phyloP scores from a whole-genome alignment of 2,888 invertebrate genomes.

The Escarpia spicata region DNA sequence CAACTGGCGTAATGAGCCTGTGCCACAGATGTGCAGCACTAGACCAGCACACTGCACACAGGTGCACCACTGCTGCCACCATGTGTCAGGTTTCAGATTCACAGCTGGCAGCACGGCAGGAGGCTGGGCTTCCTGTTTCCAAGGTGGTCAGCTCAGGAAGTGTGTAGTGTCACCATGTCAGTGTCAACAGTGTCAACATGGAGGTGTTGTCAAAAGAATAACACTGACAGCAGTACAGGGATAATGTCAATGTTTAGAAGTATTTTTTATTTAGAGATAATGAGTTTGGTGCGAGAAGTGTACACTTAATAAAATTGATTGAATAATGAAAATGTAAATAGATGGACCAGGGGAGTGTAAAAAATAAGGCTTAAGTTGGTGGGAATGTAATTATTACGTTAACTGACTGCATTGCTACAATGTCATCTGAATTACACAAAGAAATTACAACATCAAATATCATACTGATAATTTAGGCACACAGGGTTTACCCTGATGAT shows the following conservation, averaged over 20 bases:
- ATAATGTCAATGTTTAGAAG: neutral
- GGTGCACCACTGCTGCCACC: conserved; percentile 7
- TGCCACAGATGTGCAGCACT: neutral
- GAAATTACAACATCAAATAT: neutral
- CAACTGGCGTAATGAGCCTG: neutral
- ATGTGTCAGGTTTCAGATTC: conserved; percentile 12
- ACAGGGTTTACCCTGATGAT: neutral
- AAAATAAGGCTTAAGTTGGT: neutral
- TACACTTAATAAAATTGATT: neutral
- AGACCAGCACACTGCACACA: neutral
- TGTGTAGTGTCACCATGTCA: too few relatives aligned
- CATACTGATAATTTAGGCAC: neutral
- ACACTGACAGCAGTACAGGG: neutral
- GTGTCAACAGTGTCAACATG: too few relatives aligned
- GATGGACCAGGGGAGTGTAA: neutral
- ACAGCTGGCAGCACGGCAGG: neutral
- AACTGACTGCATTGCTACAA: neutral
- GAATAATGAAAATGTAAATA: neutral
- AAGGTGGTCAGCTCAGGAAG: too few relatives aligned
- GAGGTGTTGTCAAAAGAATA: neutral
- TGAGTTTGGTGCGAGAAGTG: neutral
- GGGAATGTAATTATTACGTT: neutral
- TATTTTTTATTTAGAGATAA: neutral
- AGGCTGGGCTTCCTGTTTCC: too few relatives aligned
- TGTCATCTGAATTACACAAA: neutral